phyloP scores from a whole-genome alignment of 2,113 vertebrate species.

The Verasper variegatus region DNA sequence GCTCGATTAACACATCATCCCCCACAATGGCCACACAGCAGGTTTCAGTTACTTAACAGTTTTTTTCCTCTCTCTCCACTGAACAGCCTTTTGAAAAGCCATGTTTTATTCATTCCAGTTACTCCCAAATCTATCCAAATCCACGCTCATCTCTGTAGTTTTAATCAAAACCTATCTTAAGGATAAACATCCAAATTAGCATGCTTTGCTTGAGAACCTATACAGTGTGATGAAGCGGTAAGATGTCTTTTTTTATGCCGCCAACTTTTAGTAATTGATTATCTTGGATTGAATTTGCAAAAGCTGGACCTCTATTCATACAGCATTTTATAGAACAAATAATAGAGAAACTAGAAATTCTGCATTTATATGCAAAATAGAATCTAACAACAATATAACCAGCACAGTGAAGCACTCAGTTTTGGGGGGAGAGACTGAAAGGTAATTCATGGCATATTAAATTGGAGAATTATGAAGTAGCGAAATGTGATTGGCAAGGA shows the following conservation, averaged over 20 bases:
- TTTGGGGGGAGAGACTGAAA: slow-evolving; percentile 49
- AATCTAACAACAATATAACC: slow-evolving; percentile 35
- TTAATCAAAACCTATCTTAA: slow-evolving; percentile 57
- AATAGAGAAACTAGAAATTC: neutral
- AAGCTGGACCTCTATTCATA: slow-evolving; percentile 22
- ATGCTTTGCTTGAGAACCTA: slow-evolving; percentile 28
- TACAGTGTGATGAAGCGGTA: slow-evolving; percentile 7
- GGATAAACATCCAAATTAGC: slow-evolving; percentile 61
- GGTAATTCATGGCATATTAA: slow-evolving; percentile 70
- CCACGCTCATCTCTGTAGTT: slow-evolving; percentile 61
- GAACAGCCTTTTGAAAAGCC: slow-evolving; percentile 65
- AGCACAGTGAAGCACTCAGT: slow-evolving; percentile 42
- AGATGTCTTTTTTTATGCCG: slow-evolving; percentile 2
- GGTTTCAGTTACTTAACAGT: slow-evolving; percentile 76
- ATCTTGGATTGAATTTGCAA: slow-evolving; percentile 37
- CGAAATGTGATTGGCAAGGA: slow-evolving; percentile 80
- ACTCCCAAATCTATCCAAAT: slow-evolving; percentile 69
- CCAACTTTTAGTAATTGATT: slow-evolving; percentile 57
- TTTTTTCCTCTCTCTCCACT: slow-evolving; percentile 28
- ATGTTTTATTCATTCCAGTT: slow-evolving; percentile 79
- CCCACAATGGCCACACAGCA: slow-evolving; percentile 78
- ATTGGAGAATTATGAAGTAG: slow-evolving; percentile 75
- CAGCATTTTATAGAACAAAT: neutral
- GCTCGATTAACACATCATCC: slow-evolving; percentile 82
- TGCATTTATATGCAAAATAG: slow-evolving; percentile 42